Evolutionary conservation across 2,888 invertebrate species (phyloP).

Genomic region (Empis livida): DNA sequence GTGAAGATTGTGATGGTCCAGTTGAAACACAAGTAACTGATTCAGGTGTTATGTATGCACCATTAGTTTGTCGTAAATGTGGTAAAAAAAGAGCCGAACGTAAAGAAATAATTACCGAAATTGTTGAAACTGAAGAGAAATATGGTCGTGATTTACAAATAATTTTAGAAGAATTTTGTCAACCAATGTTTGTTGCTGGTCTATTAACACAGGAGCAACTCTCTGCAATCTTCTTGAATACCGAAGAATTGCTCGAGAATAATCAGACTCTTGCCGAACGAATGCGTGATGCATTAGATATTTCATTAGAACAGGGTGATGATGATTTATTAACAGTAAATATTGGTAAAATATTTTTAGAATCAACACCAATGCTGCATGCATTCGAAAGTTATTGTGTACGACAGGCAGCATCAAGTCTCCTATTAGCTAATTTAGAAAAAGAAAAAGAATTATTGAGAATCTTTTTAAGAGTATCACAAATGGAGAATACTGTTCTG

Average conservation of each 20-base stretch:
- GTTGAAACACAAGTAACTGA: slow-evolving; percentile 65
- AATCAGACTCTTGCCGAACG: slow-evolving; percentile 75
- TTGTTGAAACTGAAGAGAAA: slow-evolving; percentile 91
- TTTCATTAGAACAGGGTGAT: slow-evolving; percentile 66
- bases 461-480: slow-evolving; percentile 89
- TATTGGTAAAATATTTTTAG: slow-evolving; percentile 80
- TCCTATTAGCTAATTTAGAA: slow-evolving; percentile 77
- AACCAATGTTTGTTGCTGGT: slow-evolving; percentile 87
- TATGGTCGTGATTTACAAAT: slow-evolving; percentile 88
- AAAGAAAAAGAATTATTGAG: slow-evolving; percentile 88
- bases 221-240: slow-evolving; percentile 83
- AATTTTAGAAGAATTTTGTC: slow-evolving; percentile 83
- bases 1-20: slow-evolving; percentile 77
- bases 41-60: slow-evolving; percentile 57
- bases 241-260: slow-evolving; percentile 81
- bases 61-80: slow-evolving; percentile 77
- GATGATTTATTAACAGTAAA: slow-evolving; percentile 79
- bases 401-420: slow-evolving; percentile 79
- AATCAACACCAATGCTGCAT: slow-evolving; percentile 84
- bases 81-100: slow-evolving; percentile 76
- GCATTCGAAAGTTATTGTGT: slow-evolving; percentile 94
- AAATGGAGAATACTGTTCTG: slow-evolving; percentile 89
- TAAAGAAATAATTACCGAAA: slow-evolving; percentile 88
- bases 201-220: slow-evolving; percentile 83
- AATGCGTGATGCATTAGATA: slow-evolving; percentile 74